Evolutionary conservation across 2,797 vertebrate species (phyloP).

Genomic region (Catharus ustulatus): DNA sequence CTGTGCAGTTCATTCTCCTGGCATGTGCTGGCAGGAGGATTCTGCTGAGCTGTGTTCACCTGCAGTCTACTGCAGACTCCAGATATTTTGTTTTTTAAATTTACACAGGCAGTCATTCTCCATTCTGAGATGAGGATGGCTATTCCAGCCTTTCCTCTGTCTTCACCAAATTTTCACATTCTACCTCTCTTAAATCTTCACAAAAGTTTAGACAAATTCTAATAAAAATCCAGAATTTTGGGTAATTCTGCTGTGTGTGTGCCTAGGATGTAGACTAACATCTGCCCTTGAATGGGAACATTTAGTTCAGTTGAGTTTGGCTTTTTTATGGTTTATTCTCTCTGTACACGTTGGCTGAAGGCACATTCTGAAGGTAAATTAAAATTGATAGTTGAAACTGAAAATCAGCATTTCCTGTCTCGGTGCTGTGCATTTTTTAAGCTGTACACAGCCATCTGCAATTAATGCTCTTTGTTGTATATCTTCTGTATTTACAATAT

Average conservation of each 20-base stretch:
- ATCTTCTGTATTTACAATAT: constrained; percentile 58
- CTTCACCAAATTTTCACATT: not conserved
- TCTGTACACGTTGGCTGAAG: not conserved
- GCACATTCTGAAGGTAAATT: not conserved
- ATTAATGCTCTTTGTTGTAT: constrained; percentile 60
- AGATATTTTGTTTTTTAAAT: not conserved
- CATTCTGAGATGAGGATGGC: not conserved
- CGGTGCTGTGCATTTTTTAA: constrained; percentile 1
- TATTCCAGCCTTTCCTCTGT: not conserved
- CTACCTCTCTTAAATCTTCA: not conserved
- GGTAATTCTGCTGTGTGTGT: not conserved
- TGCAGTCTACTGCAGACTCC: not conserved
- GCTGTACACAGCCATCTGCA: constrained; percentile 4
- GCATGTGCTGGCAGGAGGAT: not conserved
- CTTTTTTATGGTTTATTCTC: not conserved
- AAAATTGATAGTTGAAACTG: constrained; percentile 17
- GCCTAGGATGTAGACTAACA: not conserved
- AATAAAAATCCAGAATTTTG: not conserved
- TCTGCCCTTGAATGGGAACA: not conserved
- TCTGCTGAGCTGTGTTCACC: not conserved
- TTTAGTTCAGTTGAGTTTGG: not conserved
- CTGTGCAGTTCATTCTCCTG: not conserved
- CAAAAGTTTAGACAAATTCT: not conserved
- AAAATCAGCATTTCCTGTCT: constrained; percentile 24
- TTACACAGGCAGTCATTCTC: not conserved